A percentile compares a stretch with the other conserved stretches of the same genome.
Evolutionary conservation across 2,888 invertebrate genomes (phyloP).

Genomic region (Onthophagus sagittarius): DNA sequence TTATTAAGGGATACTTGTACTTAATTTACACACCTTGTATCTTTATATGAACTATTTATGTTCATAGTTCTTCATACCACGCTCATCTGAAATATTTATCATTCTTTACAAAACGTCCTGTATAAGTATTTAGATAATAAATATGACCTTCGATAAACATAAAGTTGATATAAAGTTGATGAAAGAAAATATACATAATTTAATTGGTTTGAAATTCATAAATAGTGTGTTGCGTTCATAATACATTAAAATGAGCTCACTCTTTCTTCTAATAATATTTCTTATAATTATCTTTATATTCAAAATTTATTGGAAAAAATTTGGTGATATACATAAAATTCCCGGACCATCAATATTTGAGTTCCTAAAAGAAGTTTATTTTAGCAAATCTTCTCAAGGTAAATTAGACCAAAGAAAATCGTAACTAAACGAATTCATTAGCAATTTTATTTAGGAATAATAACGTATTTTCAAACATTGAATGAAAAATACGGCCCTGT

Average conservation of each 20-base stretch:
- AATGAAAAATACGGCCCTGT: neutral
- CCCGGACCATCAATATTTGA: neutral
- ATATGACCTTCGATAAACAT: too few species aligned
- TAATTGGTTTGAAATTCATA: too few species aligned
- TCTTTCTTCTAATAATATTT: neutral
- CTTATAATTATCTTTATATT: neutral
- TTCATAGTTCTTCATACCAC: too few species aligned
- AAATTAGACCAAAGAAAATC: neutral
- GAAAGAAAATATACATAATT: too few species aligned
- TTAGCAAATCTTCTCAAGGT: neutral
- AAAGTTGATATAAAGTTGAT: too few species aligned
- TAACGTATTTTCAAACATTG: neutral
- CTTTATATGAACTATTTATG: too few species aligned
- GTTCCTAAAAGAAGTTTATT: neutral
- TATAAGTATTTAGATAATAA: too few species aligned
- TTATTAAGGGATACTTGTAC: too few species aligned
- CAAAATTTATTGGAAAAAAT: neutral
- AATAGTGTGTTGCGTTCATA: neutral
- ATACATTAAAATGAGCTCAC: neutral
- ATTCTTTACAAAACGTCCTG: too few species aligned
- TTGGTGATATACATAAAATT: neutral
- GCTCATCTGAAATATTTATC: too few species aligned
- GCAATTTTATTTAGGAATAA: neutral
- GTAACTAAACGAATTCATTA: neutral
- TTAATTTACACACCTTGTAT: too few species aligned